Evolutionary conservation across 35 echinoderm and acorn worm genomes (phyloP), one percentile per base, ranked within the genome.

Genomic region (Chiridota heheva): DNA sequence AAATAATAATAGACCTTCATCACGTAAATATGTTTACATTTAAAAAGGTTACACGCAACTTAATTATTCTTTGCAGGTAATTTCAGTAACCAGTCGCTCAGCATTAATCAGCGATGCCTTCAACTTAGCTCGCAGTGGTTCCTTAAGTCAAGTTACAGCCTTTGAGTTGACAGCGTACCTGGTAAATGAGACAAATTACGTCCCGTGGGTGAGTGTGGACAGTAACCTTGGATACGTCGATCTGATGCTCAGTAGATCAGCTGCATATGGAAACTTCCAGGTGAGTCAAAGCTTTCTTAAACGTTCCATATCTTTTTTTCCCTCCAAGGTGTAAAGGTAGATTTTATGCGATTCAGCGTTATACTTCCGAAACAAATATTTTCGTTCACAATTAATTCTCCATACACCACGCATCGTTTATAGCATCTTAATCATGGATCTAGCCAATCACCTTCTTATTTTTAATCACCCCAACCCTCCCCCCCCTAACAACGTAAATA

Each of bases 201-300:
- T 91, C 12, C 95, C 95, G 1, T 98, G 95, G 95, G 28, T 68
- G 2, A 65, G 83, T 1, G 82, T 89, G 0, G 42, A 83, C 31
- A 68, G 80, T 53, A 86, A 84, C 58, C 74, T 91, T 20, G 84
- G 95, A 29, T 85, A 98, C 42, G 80, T 87, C 39, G 95, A 91
- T 20, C 37, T 69, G 6, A 98, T 91, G 84, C 44, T 98, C 13
- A 83, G 75, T 39, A 60, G 84, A 7, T 84, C 89, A 15, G 80
- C 40, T 2, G 85, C 89, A 2, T 91, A 91, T 43, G 89, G 95
- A 15, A 55, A 72, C 51, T 98, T 91, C 43, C 60, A 87, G 63
- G 95, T 98, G 82, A 78, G 85, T 36, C 4, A 17, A 25, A 16
- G 10, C 12, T 16, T 58, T 42, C 44, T 25, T 12, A 48, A 48